phyloP scores from a whole-genome alignment of 2,797 vertebrate species.

The Myotis pilosus region DNA sequence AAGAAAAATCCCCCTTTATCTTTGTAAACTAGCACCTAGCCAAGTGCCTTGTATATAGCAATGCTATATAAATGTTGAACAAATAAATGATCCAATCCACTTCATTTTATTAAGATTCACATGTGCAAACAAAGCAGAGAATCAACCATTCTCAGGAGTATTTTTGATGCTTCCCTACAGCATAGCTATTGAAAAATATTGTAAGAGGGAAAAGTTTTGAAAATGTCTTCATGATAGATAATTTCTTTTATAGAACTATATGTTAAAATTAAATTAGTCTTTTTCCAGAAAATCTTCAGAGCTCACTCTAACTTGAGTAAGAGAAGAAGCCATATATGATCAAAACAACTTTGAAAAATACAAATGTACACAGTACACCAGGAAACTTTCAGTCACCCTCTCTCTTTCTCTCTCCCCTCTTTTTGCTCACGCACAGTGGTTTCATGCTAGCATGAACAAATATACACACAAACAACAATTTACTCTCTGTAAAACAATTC shows the following conservation, averaged over 20 bases:
- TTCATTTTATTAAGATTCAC: not conserved
- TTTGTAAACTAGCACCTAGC: not conserved
- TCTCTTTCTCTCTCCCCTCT: not conserved
- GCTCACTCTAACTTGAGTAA: not conserved
- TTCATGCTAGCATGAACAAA: not conserved
- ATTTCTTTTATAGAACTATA: slow-evolving; percentile 35
- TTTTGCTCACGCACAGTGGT: not conserved
- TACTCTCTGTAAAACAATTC: not conserved
- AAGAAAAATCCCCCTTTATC: not conserved
- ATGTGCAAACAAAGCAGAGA: not conserved
- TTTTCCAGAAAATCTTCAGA: slow-evolving; percentile 33
- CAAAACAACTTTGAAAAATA: slow-evolving; percentile 14
- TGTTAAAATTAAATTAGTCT: slow-evolving; percentile 15
- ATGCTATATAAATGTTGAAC: not conserved
- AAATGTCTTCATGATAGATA: slow-evolving; percentile 43
- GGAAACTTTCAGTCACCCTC: not conserved
- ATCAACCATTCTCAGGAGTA: not conserved
- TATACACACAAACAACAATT: not conserved
- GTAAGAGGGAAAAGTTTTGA: slow-evolving; percentile 25
- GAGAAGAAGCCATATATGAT: not conserved
- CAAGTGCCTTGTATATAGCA: not conserved
- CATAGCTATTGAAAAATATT: slow-evolving; percentile 40
- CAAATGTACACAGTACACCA: not conserved
- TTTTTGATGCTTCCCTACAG: not conserved
- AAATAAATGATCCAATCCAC: not conserved